Conservation (phyloP, 2,797 vertebrate species). For the Cyclura pinguis region DNA sequence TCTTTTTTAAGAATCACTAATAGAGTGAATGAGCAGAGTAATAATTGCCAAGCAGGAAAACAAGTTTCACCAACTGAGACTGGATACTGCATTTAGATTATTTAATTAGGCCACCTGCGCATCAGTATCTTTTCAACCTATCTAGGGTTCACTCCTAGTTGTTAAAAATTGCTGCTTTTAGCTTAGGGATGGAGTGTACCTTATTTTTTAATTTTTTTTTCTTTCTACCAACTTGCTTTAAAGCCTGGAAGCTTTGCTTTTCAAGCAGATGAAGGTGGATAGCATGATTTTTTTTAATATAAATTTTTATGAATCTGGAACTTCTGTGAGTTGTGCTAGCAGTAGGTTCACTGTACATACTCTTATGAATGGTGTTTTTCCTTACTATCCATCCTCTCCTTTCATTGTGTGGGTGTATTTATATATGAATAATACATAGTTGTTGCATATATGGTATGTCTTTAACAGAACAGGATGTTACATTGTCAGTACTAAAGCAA, state of each 20-base stretch:
- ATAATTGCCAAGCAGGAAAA: constrained; percentile 4
- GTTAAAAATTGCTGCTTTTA: constrained; percentile 11
- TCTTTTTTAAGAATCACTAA: background rate
- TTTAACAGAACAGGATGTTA: constrained; percentile 19
- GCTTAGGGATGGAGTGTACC: constrained; percentile 32
- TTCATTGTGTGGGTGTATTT: background rate
- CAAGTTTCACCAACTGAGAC: constrained; percentile 63
- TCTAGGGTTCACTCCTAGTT: constrained; percentile 18
- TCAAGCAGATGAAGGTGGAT: constrained; percentile 69
- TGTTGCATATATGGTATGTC: too few species aligned
- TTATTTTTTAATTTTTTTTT: constrained; percentile 51
- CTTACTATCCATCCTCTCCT: background rate
- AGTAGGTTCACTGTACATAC: constrained; percentile 66
- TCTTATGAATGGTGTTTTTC: constrained; percentile 55
- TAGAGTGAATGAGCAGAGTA: background rate
- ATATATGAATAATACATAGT: background rate
- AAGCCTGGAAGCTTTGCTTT: constrained; percentile 69
- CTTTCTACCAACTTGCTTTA: constrained; percentile 60
- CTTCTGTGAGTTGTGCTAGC: constrained; percentile 70
- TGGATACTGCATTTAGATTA: constrained; percentile 31
- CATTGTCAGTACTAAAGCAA: constrained; percentile 38
- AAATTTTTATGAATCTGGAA: constrained; percentile 64
- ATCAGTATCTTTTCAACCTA: background rate
- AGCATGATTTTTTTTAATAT: constrained; percentile 73
- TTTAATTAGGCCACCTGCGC: constrained; percentile 24